A percentile compares a stretch with the other conserved stretches of the same genome.
Evolutionary conservation across 64 coral and sea anemone species (phyloP).

Genomic region (Hydrozoanthus tunicans): DNA sequence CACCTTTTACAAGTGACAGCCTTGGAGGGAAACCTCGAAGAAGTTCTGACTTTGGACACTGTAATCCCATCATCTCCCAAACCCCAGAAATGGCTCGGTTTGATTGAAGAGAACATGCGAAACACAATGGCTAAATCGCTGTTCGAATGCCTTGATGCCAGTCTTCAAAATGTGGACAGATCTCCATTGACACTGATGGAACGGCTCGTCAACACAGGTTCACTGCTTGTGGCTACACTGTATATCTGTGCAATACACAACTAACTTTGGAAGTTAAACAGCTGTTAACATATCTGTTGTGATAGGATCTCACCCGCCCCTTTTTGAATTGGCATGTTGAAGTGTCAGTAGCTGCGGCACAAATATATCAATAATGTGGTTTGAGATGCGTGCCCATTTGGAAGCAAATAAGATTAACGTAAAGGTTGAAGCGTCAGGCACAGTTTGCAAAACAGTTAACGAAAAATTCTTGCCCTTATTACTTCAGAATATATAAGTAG

Average conservation of each 20-base stretch:
- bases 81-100: constrained; percentile 81
- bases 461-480: too few relatives aligned
- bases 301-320: too few relatives aligned
- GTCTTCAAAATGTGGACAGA: constrained; percentile 10
- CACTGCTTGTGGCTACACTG: neutral
- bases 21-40: constrained; percentile 69
- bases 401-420: neutral
- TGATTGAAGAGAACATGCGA: constrained; percentile 83
- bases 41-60: constrained; percentile 57
- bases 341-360: too few relatives aligned
- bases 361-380: too few relatives aligned
- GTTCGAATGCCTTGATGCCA: constrained; percentile 62
- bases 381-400: neutral
- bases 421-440: neutral
- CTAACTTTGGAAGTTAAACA: too few relatives aligned
- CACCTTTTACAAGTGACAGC: constrained; percentile 87
- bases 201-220: constrained; percentile 40
- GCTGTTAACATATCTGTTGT: too few relatives aligned
- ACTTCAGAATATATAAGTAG: too few relatives aligned
- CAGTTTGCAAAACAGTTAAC: too few relatives aligned
- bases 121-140: constrained; percentile 65
- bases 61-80: constrained; percentile 66
- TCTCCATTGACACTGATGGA: constrained; percentile 42
- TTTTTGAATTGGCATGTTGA: too few relatives aligned
- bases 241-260: too few relatives aligned